Percentiles rank a stretch among this genome's conserved stretches.
Evolutionary conservation across 23 tunicate species (phyloP).

Genomic region (Clavelina lepadiformis): DNA sequence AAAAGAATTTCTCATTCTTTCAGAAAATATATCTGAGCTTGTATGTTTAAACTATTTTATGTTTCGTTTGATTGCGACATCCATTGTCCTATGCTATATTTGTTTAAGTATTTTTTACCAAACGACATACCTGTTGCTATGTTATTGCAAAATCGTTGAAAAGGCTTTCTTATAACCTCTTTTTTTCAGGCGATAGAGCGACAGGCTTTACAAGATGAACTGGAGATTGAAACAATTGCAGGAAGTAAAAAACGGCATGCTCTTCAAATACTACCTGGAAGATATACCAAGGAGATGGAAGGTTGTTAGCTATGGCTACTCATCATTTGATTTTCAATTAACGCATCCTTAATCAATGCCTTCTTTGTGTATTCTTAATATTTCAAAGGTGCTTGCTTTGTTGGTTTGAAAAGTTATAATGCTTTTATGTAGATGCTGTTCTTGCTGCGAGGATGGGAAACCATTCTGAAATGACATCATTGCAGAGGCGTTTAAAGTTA

Average conservation of each 20-base stretch:
- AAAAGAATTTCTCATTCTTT: conserved; percentile 30
- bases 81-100: background rate
- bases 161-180: background rate
- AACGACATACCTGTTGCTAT: background rate
- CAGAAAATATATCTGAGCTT: conserved; percentile 31
- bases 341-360: background rate
- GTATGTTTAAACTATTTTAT: conserved; percentile 7
- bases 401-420: background rate
- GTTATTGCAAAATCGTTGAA: background rate
- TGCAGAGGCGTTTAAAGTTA: conserved; percentile 12
- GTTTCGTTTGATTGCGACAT: too few relatives aligned
- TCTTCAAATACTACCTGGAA: conserved; percentile 27
- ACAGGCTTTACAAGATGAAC: conserved; percentile 29
- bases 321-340: background rate
- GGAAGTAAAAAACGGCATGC: conserved; percentile 60
- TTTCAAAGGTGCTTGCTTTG: background rate
- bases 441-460: conserved; percentile 59
- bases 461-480: conserved; percentile 29
- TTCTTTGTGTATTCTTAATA: background rate
- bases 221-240: conserved; percentile 70
- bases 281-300: conserved; percentile 51
- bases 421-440: conserved; percentile 40
- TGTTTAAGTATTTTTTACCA: background rate
- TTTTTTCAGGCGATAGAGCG: conserved; percentile 40
- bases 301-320: conserved; percentile 12